These are phyloP conservation scores for Exephanes ischioxanthus DNA, from an alignment of 2,888 invertebrate species.

Conservation along the genomic window DNA sequence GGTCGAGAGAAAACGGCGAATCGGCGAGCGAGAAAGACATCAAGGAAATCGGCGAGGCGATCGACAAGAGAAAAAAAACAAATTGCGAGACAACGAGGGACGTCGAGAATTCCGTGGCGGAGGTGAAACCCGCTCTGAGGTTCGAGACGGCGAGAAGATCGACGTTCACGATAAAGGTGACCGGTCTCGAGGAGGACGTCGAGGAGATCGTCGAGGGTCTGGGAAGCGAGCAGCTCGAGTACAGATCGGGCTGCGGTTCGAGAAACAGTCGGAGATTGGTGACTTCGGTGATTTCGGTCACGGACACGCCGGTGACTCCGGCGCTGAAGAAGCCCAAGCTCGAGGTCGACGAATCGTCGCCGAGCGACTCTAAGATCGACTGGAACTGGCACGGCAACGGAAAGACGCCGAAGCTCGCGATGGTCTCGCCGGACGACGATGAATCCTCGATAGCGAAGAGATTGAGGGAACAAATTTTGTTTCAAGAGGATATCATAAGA, in stretches of 20 bases:
- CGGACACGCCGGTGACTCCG: conserved; percentile 37
- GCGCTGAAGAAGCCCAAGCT: conserved; percentile 1
- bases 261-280: conserved; percentile 67
- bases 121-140: neutral
- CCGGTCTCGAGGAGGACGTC: conserved; percentile 78
- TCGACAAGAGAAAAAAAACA: conserved; percentile 69
- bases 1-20: conserved; percentile 14
- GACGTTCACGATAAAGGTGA: conserved; percentile 78
- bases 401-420: conserved; percentile 17
- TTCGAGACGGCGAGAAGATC: conserved; percentile 19
- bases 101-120: conserved; percentile 69
- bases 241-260: conserved; percentile 36
- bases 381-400: conserved; percentile 17
- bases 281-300: conserved; percentile 76
- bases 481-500: conserved; percentile 78
- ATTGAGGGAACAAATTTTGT: conserved; percentile 73
- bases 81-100: conserved; percentile 73
- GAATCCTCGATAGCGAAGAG: conserved; percentile 47
- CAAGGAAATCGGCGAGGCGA: conserved; percentile 67
- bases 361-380: neutral
- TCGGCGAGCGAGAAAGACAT: conserved; percentile 33
- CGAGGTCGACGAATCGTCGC: neutral
- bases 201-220: conserved; percentile 79
- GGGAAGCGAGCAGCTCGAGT: conserved; percentile 62
- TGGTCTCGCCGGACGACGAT: conserved; percentile 47